Conservation (phyloP, 2,113 vertebrate genomes). For the Patagioenas fasciata region DNA sequence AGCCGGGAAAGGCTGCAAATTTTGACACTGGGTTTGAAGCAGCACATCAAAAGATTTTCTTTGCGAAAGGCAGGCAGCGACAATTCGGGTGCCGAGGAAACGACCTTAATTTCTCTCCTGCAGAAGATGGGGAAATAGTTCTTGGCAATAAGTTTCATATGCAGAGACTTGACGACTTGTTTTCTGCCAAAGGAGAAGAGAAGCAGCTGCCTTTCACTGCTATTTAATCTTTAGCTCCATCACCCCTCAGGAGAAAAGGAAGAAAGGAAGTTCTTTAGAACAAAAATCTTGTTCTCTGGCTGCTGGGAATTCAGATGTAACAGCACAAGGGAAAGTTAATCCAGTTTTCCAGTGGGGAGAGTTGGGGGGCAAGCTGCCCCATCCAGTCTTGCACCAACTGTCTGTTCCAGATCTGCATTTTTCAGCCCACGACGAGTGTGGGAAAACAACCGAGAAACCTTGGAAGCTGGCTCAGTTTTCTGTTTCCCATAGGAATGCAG, state of each 20-base stretch:
- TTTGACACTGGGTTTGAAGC: background rate
- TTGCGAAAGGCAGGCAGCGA: background rate
- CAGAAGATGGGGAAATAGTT: background rate
- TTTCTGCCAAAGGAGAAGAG: conserved; percentile 51
- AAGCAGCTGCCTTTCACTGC: conserved; percentile 56
- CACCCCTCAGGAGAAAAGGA: conserved; percentile 27
- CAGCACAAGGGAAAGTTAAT: background rate
- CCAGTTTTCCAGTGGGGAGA: background rate
- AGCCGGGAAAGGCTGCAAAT: background rate
- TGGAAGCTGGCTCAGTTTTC: background rate
- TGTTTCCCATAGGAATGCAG: background rate
- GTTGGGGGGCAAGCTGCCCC: background rate
- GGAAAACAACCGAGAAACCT: background rate
- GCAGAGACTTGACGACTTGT: background rate
- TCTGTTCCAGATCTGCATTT: background rate
- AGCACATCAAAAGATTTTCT: background rate
- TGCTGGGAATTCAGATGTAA: conserved; percentile 28
- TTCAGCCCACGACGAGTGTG: background rate
- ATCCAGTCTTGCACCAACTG: background rate
- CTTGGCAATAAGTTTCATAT: background rate
- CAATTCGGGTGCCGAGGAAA: background rate
- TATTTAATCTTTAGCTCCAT: conserved; percentile 55
- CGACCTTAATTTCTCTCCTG: conserved; percentile 35
- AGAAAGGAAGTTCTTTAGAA: conserved; percentile 24
- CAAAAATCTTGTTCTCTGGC: background rate